Evolutionary conservation across 1,140 invertebrate genomes (phyloP), one percentile per base, ranked within the genome.

Genomic region (Aphis craccivora): DNA sequence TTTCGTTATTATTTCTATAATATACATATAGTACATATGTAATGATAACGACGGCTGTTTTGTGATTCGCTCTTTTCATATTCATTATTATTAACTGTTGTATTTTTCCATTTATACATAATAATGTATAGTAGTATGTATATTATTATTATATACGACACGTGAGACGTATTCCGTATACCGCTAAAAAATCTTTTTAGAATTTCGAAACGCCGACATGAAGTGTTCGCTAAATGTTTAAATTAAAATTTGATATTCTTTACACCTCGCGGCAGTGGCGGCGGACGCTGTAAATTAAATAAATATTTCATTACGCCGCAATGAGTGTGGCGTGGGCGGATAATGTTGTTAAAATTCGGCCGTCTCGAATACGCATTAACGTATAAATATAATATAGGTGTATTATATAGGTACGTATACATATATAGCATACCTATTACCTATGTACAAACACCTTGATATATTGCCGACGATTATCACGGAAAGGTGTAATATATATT

Each of bases 301-400:
- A 89, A 89, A 51, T 53, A 53, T 89, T 89, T 89, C 87, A 53
- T 89, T 53, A 37, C 87, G 48, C 35, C n/a, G 48, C 23, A 25
- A 35, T 20, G 87, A 14, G 48, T 45, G 45, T 30, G 25, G 87
- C 48, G 87, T 53, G 87, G 45, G 87, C 14, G 87, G n/a, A 53
- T 89, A 89, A 89, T 53, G 87, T 89, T 37, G 45, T 89, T 37
- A 53, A 40, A 53, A 89, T 89, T 55, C 88, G 88, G 23, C 51
- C 88, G 88, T 88, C 45, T 35, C n/a, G 48, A 88, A 87, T 86
- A 86, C 8, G 4, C 25, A 30, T 86, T 40, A 25, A 40, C 84
- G 40, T 86, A 86, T 86, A 86, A 11, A 45, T 43, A 18, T 86
- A 45, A 45, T n/a, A 86, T 11, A 86, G 30, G 60, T 76, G 30